Base-by-base conservation (phyloP, 30 jellyfish, hydroid and myxozoan genomes). In the Mastigias papua region DNA sequence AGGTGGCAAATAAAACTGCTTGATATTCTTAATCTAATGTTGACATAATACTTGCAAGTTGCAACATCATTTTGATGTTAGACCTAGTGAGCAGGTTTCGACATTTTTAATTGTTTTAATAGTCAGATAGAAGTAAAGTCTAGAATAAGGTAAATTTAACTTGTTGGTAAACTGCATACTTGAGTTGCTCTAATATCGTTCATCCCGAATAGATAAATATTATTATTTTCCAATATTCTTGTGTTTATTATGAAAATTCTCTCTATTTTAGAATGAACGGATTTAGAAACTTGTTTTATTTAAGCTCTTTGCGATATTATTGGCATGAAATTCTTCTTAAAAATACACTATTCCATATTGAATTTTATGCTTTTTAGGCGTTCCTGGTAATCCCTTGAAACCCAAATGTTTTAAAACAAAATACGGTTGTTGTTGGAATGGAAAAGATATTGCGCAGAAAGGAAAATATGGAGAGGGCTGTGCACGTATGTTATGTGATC, bases 361-460 rank as follows among this genome's bases (percentile, higher is more conserved):
- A 46, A 46, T 46, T 66, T 26, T 8, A 30, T 37, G 15, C 23
- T 33, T 69, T 33, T 80, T 21, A 80, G 90, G 90, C 1, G 90
- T 62, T 2, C 81, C 81, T 27, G 62, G 90, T 20, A 62, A 65
- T 54, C 92, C 92, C 16, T 50, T 81, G 30, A 82, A 57, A 30
- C 92, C 95, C 15, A 54, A 76, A 63, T 86, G 95, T 37, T 34
- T 74, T 2, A 48, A 76, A 10, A 54, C 95, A 0, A 80, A 76
- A 76, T 76, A 46, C 51, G 95, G 95, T 13, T 86, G 95, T 37
- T 86, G 95, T 42, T 86, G 95, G 95, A 76, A 86, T 42, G 95
- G 86, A 17, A 66, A 54, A 22, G 67, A 76, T 25, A 82, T 76
- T 28, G 80, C 78, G 2, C 37, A 82, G 54, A 70, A 69, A 54